phyloP scores from a whole-genome alignment of 2,113 vertebrate genomes.

The Oncorhynchus mykiss region DNA sequence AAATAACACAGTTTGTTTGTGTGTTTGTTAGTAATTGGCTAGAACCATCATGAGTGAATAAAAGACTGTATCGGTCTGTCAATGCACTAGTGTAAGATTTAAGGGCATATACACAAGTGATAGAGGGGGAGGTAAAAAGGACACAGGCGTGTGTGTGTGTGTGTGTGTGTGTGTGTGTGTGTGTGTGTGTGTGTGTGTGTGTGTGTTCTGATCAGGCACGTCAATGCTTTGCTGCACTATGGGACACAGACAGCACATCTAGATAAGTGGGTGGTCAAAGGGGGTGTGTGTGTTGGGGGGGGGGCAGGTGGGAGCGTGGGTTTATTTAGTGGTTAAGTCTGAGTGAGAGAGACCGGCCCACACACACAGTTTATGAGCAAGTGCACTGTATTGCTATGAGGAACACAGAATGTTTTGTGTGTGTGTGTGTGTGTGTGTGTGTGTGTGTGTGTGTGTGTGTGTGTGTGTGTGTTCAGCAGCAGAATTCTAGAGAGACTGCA shows the following conservation, averaged over 20 bases:
- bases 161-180: constrained; percentile 18
- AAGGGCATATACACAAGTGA: constrained; percentile 44
- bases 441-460: too few relatives aligned
- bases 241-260: constrained; percentile 48
- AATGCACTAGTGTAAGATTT: constrained; percentile 22
- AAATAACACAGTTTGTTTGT: constrained; percentile 64
- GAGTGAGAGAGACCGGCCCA: neutral
- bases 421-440: too few relatives aligned
- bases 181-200: constrained; percentile 4
- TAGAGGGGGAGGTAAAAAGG: constrained; percentile 66
- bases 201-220: constrained; percentile 77
- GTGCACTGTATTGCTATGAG: constrained; percentile 44
- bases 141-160: constrained; percentile 31
- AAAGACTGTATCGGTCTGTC: constrained; percentile 14
- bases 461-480: constrained; percentile 55
- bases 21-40: constrained; percentile 51
- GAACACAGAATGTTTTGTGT: constrained; percentile 12
- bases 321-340: neutral
- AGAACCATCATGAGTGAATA: constrained; percentile 49
- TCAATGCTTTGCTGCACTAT: constrained; percentile 70
- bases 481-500: constrained; percentile 70
- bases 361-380: neutral
- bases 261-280: constrained; percentile 27
- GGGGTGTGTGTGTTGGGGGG: neutral
- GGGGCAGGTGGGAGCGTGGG: neutral